These are phyloP conservation scores for Zaprionus taronus DNA, from an alignment of 1,140 invertebrate species.

Conservation along the genomic window DNA sequence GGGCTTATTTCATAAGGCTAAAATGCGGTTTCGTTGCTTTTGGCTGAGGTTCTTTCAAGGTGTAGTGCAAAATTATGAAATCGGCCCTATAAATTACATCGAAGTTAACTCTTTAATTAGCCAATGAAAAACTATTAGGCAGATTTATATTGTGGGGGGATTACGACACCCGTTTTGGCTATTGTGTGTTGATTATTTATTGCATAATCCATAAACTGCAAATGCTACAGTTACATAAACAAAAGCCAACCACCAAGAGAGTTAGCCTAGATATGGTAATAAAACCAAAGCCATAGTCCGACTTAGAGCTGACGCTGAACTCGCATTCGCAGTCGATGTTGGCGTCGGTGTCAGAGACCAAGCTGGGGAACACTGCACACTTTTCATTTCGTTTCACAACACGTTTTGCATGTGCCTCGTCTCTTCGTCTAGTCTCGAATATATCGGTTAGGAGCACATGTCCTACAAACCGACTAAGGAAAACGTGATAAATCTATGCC, in stretches of 20 bases:
- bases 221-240: slow-evolving; percentile 73
- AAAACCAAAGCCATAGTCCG: slow-evolving; percentile 53
- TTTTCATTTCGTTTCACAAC: slow-evolving; percentile 54
- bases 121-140: slow-evolving; percentile 54
- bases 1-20: slow-evolving; percentile 31
- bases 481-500: slow-evolving; percentile 78
- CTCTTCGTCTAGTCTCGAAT: slow-evolving; percentile 14
- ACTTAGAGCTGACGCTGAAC: background rate
- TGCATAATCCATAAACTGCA: slow-evolving; percentile 82
- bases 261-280: slow-evolving; percentile 78
- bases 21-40: slow-evolving; percentile 5
- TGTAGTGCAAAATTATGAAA: slow-evolving; percentile 32
- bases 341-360: background rate
- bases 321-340: background rate
- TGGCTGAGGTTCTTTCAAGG: slow-evolving; percentile 42
- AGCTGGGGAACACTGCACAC: slow-evolving; percentile 28
- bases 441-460: slow-evolving; percentile 82
- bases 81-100: background rate
- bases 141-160: slow-evolving; percentile 62
- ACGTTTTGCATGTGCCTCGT: slow-evolving; percentile 39
- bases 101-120: slow-evolving; percentile 10
- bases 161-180: slow-evolving; percentile 53
- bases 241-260: slow-evolving; percentile 67
- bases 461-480: slow-evolving; percentile 78
- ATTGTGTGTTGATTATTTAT: slow-evolving; percentile 79